Percentiles rank a stretch among this genome's conserved stretches.
Conservation (phyloP, 2,888 invertebrate species). For the Parnassius orleans region DNA sequence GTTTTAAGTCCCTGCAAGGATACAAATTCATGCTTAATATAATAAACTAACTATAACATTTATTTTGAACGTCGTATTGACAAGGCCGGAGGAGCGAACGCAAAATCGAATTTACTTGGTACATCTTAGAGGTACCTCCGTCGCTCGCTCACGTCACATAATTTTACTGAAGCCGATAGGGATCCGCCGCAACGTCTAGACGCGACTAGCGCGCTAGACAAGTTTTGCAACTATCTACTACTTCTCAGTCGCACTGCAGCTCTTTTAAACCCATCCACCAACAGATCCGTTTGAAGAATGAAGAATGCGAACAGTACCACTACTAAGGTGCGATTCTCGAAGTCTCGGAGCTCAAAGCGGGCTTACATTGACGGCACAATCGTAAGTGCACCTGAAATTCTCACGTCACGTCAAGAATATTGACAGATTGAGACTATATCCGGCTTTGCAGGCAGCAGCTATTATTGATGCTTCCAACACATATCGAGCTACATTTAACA, state of each 20-base stretch:
- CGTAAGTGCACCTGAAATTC: slow-evolving; percentile 47
- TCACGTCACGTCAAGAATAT: slow-evolving; percentile 31
- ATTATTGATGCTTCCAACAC: slow-evolving; percentile 16
- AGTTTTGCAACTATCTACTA: slow-evolving; percentile 55
- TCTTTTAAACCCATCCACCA: slow-evolving; percentile 50
- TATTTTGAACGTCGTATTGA: slow-evolving; percentile 20
- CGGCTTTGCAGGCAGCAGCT: slow-evolving; percentile 11
- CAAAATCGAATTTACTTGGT: slow-evolving; percentile 51
- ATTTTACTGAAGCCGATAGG: slow-evolving; percentile 72
- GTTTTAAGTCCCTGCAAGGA: no score
- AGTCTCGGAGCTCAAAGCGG: slow-evolving; percentile 10
- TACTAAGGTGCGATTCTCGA: slow-evolving; percentile 57
- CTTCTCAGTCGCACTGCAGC: slow-evolving; percentile 36
- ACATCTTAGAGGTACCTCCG: slow-evolving; percentile 50
- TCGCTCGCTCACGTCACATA: slow-evolving; percentile 64
- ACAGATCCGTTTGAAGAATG: slow-evolving; percentile 49
- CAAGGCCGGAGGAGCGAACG: slow-evolving; percentile 46
- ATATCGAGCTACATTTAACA: background rate
- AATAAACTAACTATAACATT: slow-evolving; percentile 18
- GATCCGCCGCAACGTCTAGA: slow-evolving; percentile 74
- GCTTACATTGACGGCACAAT: slow-evolving; percentile 32
- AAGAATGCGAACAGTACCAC: slow-evolving; percentile 49
- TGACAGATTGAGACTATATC: slow-evolving; percentile 33
- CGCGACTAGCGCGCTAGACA: slow-evolving; percentile 66
- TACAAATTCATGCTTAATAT: slow-evolving; percentile 1